Base-by-base conservation (phyloP, 2,113 vertebrate genomes). In the Thamnaconus septentrionalis region DNA sequence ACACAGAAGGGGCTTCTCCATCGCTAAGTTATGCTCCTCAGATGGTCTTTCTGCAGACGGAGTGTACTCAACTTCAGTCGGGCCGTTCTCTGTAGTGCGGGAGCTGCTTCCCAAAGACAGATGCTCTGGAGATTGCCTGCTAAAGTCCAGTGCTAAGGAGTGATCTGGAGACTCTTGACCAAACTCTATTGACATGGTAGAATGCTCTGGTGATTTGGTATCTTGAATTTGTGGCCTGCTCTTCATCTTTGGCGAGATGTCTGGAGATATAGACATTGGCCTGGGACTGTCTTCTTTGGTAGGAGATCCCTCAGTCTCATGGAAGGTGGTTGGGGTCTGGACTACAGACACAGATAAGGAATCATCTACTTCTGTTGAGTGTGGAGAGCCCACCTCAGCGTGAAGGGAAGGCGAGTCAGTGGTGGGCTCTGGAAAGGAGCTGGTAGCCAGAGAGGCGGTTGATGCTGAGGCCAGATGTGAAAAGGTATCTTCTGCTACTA, bases 221-320 rank as follows among this genome's bases (percentile, higher is more conserved):
- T 96, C 93, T 7, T 93, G 93, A 45, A 91, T 80, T 0, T 90
- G 90, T 0, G 91, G 87, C 78, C 89, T 92, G 69, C 88, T 91
- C 83, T 96, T 98, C 55, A 92, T 78, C 5, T 95, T 97, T 62
- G 95, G 95, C 66, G 96, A 98, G 73, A 93, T 93, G 71, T 98
- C 96, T 76, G 96, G 96, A 80, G 96, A 98, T 83, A 99, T 98
- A 12, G 97, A 98, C 96, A 99, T 98, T 0, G 97, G 96, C 18
- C 96, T 92, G 55, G 96, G 95, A 64, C 95, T 95, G 4, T 98
- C 95, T 76, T 97, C 96, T 78, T 96, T 97, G 53, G 94, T 94
- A 50, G 95, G 95, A 67, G 96, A 98, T 82, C 94, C 94, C 75
- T 98, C 96, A 12, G 94, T 92, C 89, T 98, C 96, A 11, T 98